Base-by-base conservation (phyloP, 2,888 invertebrate genomes). In the Linnaemya tessellans region DNA sequence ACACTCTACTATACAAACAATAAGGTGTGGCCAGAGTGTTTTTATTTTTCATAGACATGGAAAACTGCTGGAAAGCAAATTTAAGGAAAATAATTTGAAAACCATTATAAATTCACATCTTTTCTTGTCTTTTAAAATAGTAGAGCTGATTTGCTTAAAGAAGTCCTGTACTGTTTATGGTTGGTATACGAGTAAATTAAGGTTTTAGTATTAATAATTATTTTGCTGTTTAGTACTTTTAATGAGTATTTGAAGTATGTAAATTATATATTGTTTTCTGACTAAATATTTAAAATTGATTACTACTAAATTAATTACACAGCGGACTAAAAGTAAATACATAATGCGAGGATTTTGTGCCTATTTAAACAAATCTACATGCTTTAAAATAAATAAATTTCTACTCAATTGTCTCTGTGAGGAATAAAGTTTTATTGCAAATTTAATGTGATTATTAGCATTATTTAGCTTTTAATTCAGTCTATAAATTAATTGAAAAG, bases 271-370 rank as follows among this genome's bases (percentile, higher is more conserved):
- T 60, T 43, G 1, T 20, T 30, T 13, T 38, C 9, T 41, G 25
- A 65, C 25, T 30, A 22, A 35, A 67, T 20, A 67, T 25, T 18
- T 41, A 51, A n/a, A 15, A 38, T 80, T 56, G 30, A 79, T 81
- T 46, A 71, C 41, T 56, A 11, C 68, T n/a, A 10, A 8, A 86
- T 65, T 9, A 56, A 70, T 70, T 56, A 30, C 3, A 67, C 1
- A 38, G 18, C 10, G 7, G 35, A 38, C 60, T 60, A 38, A 60
- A 60, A 38, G n/a, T 60, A 38, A 68, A 30, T 43, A 74, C 54
- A 30, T 75, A 82, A 79, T 82, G 85, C 85, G 85, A 85, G 85
- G 81, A 82, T 54, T 81, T 71, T 60, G 81, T 82, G 67, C 85
- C 85, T 79, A 71, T 64, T 65, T 71, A 22, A 62, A 62, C 56